Evolutionary conservation across 2,888 invertebrate species (phyloP).

Genomic region (Dicranocentrus wangi): DNA sequence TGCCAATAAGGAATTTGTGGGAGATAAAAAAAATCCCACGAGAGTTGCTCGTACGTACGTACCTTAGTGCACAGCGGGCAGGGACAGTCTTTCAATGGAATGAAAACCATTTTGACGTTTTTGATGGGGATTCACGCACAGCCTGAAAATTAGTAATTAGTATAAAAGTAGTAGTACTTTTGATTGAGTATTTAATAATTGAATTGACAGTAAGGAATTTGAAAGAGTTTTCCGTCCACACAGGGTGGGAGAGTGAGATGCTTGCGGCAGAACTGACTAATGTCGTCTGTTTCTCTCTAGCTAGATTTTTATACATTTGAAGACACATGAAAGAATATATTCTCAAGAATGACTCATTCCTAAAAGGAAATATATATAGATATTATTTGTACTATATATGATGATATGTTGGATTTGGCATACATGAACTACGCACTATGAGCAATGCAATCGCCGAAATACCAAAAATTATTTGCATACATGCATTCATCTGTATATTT

Average conservation of each 20-base stretch:
- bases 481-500: conserved; percentile 14
- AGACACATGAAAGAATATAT: conserved; percentile 16
- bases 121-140: not conserved
- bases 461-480: conserved; percentile 30
- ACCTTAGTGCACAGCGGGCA: conserved; percentile 72
- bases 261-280: conserved; percentile 32
- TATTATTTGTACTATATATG: conserved; percentile 1
- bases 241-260: conserved; percentile 32
- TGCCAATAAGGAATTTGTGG: too few relatives aligned
- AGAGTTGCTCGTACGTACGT: conserved; percentile 28
- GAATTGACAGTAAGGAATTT: too few relatives aligned
- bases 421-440: not conserved
- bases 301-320: conserved; percentile 19
- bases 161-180: too few relatives aligned
- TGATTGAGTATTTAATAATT: too few relatives aligned
- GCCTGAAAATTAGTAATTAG: not conserved
- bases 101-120: conserved; percentile 68
- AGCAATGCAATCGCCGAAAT: conserved; percentile 36
- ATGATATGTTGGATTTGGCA: conserved; percentile 15
- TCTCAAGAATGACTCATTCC: conserved; percentile 35
- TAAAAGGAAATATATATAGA: not conserved
- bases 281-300: conserved; percentile 3
- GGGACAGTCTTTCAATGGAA: conserved; percentile 69
- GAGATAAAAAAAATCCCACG: too few relatives aligned
- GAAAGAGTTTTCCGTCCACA: not conserved